A percentile compares a stretch with the other conserved stretches of the same genome.
These are phyloP conservation scores for Marmota monax DNA, from an alignment of 2,113 vertebrate genomes.

Conservation along the genomic window DNA sequence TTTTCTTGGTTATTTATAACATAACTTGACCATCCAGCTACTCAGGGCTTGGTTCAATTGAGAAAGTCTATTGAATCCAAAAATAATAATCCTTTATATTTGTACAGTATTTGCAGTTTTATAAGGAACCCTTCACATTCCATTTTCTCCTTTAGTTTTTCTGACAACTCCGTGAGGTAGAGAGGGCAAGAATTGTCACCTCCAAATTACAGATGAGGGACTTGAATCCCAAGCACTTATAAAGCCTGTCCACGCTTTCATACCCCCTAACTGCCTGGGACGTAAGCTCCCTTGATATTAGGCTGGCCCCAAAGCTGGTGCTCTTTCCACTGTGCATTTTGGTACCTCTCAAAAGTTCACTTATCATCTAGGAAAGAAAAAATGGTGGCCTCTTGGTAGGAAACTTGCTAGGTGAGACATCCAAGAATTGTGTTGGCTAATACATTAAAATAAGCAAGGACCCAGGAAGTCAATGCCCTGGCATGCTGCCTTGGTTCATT, in stretches of 20 bases:
- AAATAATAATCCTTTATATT: conserved; percentile 79
- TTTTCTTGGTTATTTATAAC: conserved; percentile 82
- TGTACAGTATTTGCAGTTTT: conserved; percentile 70
- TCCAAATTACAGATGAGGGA: conserved; percentile 1
- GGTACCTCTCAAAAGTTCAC: conserved; percentile 36
- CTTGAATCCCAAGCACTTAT: background rate
- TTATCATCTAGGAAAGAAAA: conserved; percentile 66
- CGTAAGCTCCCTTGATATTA: background rate
- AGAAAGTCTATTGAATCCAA: conserved; percentile 74
- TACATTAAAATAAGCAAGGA: background rate
- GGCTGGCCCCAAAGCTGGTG: conserved; percentile 16
- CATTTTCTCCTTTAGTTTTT: conserved; percentile 66
- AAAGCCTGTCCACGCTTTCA: conserved; percentile 7
- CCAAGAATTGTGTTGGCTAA: background rate
- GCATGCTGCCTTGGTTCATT: background rate
- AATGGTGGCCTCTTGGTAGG: conserved; percentile 32
- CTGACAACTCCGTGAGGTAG: background rate
- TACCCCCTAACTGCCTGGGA: background rate
- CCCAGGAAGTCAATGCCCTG: background rate
- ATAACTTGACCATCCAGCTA: conserved; percentile 72
- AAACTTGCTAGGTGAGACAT: background rate
- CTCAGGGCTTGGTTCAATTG: conserved; percentile 68
- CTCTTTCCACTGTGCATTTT: conserved; percentile 53
- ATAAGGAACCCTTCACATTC: conserved; percentile 36
- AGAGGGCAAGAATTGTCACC: conserved; percentile 44